These are phyloP conservation scores for Hydriomena furcata DNA, from an alignment of 2,888 invertebrate genomes.

Conservation along the genomic window DNA sequence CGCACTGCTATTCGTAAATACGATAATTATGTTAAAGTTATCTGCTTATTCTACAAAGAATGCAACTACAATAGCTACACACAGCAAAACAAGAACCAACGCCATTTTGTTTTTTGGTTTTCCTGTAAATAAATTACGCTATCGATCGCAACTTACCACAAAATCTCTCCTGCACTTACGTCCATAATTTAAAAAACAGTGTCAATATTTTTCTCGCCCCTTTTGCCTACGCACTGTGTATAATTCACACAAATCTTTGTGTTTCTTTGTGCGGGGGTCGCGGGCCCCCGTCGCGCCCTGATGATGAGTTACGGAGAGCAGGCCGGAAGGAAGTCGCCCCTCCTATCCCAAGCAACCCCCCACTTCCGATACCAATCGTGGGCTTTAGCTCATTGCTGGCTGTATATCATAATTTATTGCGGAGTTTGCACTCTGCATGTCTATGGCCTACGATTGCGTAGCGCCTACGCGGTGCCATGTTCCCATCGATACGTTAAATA, in stretches of 20 bases:
- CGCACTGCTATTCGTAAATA: no score
- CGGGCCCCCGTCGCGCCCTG: slow-evolving; percentile 66
- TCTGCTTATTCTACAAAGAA: no score
- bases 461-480: slow-evolving; percentile 11
- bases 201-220: slow-evolving; percentile 55
- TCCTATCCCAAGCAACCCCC: slow-evolving; percentile 54
- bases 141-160: background rate
- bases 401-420: slow-evolving; percentile 73
- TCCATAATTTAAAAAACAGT: slow-evolving; percentile 24
- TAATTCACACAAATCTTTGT: slow-evolving; percentile 79
- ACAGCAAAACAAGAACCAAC: no score
- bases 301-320: slow-evolving; percentile 77
- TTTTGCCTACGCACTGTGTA: slow-evolving; percentile 61
- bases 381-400: slow-evolving; percentile 52
- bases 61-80: no score
- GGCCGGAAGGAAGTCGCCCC: slow-evolving; percentile 74
- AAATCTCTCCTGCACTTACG: background rate
- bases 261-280: slow-evolving; percentile 72
- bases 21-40: no score
- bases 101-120: no score
- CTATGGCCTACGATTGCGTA: slow-evolving; percentile 12
- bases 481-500: background rate
- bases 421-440: slow-evolving; percentile 45
- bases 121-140: no score
- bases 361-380: slow-evolving; percentile 77